Conservation (phyloP, 1,140 invertebrate species). For the Sminthurinus signatus region DNA sequence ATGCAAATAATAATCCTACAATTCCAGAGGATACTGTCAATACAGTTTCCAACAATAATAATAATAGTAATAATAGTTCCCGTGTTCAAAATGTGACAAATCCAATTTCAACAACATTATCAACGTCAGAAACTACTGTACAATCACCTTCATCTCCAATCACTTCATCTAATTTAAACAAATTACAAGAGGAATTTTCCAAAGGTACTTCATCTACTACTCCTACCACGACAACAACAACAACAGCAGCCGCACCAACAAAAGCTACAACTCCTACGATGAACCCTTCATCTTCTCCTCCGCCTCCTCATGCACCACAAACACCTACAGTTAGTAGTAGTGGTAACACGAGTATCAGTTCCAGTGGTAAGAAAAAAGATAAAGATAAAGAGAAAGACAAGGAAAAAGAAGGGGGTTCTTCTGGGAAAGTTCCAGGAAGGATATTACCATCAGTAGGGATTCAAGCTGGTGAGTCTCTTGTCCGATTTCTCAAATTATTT, state of each 20-base stretch:
- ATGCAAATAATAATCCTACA: no score
- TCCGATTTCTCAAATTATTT: constrained; percentile 36
- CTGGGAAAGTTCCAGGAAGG: constrained; percentile 12
- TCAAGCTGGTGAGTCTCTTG: constrained; percentile 40
- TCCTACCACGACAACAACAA: background rate
- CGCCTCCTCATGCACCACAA: background rate
- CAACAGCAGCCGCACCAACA: background rate
- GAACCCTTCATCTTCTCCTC: background rate
- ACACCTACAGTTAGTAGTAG: no score
- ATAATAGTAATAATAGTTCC: no score
- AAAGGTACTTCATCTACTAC: background rate
- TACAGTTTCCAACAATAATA: no score
- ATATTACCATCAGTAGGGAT: constrained; percentile 31
- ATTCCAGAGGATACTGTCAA: no score
- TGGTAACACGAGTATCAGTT: background rate
- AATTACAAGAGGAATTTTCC: constrained; percentile 1
- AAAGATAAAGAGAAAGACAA: background rate
- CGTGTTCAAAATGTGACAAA: no score
- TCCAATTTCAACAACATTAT: no score
- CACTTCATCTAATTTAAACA: background rate
- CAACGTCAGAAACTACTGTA: no score
- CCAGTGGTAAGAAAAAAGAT: background rate
- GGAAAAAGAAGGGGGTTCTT: background rate
- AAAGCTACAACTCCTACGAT: no score
- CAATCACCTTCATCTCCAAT: background rate